Evolutionary conservation across 1,140 invertebrate genomes (phyloP).

Genomic region (Macrocentrus cingulum): DNA sequence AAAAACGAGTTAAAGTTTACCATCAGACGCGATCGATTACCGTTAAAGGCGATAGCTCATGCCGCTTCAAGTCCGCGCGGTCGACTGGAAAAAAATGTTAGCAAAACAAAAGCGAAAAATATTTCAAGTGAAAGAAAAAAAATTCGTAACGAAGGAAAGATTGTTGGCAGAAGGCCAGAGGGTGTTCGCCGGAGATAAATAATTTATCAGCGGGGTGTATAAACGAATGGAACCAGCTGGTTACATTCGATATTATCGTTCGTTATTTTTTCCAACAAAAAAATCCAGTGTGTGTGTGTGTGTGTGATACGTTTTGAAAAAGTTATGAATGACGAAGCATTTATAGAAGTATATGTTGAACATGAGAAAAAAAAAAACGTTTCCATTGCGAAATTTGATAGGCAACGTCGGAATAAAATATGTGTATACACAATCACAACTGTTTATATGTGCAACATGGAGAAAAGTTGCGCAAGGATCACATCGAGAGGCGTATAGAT

Average conservation of each 20-base stretch:
- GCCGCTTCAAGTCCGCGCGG: not conserved
- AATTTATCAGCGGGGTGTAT: conserved; percentile 4
- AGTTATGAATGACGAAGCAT: no score
- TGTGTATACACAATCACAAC: no score
- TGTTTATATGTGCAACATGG: no score
- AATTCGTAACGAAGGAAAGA: not conserved
- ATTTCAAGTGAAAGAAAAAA: not conserved
- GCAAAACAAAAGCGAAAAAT: not conserved
- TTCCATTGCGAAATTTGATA: no score
- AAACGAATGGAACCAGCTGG: conserved; percentile 9
- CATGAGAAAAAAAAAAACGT: no score
- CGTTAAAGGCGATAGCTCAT: conserved; percentile 14
- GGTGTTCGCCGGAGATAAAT: conserved; percentile 4
- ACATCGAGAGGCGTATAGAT: not conserved
- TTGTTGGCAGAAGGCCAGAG: not conserved
- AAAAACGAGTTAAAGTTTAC: not conserved
- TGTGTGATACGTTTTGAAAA: no score
- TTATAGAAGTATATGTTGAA: no score
- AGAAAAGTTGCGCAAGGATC: not conserved
- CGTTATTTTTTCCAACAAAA: conserved; percentile 4
- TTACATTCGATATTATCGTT: conserved; percentile 10
- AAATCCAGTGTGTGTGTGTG: not conserved
- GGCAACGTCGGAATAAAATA: no score
- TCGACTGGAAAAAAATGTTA: not conserved
- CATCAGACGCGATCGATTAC: not conserved